Conservation (phyloP, 2,888 invertebrate species). For the Gerris lacustris region DNA sequence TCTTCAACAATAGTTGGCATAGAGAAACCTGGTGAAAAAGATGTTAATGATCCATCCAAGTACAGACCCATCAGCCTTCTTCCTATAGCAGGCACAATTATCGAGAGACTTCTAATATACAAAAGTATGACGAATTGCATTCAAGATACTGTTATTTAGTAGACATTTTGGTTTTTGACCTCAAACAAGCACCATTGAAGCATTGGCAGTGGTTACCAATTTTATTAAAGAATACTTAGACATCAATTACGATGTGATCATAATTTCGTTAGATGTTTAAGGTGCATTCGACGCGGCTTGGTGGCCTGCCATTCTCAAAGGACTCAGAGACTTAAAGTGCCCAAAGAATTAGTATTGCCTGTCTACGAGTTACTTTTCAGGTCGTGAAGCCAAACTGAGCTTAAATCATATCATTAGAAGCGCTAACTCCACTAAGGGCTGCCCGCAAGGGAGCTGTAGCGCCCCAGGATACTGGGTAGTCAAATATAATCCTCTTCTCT, state of each 20-base stretch:
- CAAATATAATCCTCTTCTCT: neutral
- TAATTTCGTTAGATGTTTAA: constrained; percentile 14
- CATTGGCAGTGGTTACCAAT: neutral
- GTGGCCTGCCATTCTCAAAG: constrained; percentile 10
- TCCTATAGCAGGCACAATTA: too few species aligned
- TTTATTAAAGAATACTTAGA: neutral
- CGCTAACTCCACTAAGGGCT: neutral
- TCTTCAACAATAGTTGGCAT: too few species aligned
- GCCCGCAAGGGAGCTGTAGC: neutral
- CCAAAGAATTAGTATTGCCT: constrained; percentile 9
- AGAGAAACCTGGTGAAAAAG: too few species aligned
- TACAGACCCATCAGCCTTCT: too few species aligned
- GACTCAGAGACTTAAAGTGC: constrained; percentile 1
- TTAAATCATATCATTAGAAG: neutral
- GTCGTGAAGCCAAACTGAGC: neutral
- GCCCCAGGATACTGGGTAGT: neutral
- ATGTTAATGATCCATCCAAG: too few species aligned
- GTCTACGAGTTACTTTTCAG: neutral
- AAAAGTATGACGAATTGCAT: too few species aligned
- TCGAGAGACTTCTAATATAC: constrained; percentile 8
- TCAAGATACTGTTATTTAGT: neutral
- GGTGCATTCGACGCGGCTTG: constrained; percentile 17
- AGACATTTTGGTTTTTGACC: constrained; percentile 11
- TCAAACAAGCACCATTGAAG: constrained; percentile 7
- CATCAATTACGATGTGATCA: neutral